Base-by-base conservation (phyloP, 53 echinoderm and acorn worm genomes). In the Stichopus horrens region DNA sequence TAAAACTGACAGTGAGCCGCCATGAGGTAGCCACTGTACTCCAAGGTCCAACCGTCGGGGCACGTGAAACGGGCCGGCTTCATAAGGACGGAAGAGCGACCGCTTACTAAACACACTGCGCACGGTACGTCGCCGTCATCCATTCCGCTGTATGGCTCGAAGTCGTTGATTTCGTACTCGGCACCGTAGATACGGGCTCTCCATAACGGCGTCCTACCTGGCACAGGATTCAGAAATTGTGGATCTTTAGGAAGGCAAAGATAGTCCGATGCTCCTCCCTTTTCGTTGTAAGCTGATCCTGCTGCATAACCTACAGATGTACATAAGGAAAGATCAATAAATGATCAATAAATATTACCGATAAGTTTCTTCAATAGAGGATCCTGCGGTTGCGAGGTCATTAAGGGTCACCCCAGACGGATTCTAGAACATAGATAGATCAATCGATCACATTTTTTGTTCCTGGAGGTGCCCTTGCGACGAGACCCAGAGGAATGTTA, bases 21-120 rank as follows among this genome's bases (percentile, higher is more conserved):
- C 89, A 89, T 80, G 21, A 89, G 83, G 53, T 89, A 82, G 18
- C 89, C 89, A 6, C 21, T 51, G 55, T 89, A 89, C 53, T 89
- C 89, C n/a, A 9, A 9, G 7, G 73, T 82, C 89, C 89, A 89
- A 4, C 81, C 89, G n/a, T 81, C 5, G 5, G 81, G 89, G 53
- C 89, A 89, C 5, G 53, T 54, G n/a, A 54, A 4, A 13, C 81
- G 59, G 5, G 81, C 89, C 5, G 89, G 89, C 9, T 78, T 37
- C 71, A 82, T 89, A 9, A 89, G 21, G 19, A 81, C 53, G 20
- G 66, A 55, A 14, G 58, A 53, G n/a, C 89, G 89, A 7, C 81
- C 81, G 21, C 11, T 79, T 2, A 73, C 68, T n/a, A 54, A 5
- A 55, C 89, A 89, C 16, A 89, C 80, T 13, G 71, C 89, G 18